Evolutionary conservation across 2,797 vertebrate species (phyloP), one percentile per base, ranked within the genome.

Genomic region (Heteromormyrus szaboi): DNA sequence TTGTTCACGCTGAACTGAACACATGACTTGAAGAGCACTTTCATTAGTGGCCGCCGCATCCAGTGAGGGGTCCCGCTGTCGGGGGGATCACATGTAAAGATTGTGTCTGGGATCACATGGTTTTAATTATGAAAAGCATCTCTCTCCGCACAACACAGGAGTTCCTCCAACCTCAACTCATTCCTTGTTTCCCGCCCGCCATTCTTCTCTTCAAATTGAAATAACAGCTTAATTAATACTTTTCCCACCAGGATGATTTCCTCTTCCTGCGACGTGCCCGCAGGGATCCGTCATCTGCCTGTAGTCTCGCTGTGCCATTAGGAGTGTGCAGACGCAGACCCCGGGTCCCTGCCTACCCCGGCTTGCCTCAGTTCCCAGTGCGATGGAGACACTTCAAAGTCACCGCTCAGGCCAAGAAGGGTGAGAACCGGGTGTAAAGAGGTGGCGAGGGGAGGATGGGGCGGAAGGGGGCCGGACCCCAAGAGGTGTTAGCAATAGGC

Each of bases 41-140:
- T 90, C 88, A 88, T 89, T 88, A 88, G 65, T 25, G 37, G 81
- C 12, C 48, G 79, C 50, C 0, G 17, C 46, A 50, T 89, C 81
- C 87, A 86, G 83, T 37, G 68, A 41, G 72, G 37, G 85, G 46
- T 50, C 53, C 50, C 33, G 56, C 25, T 79, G 85, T 79, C 59
- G 19, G 85, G 12, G 86, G 46, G 9, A 85, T 56, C 76, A 41
- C 68, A 54, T 86, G 25, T 48, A 51, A 84, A 65, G 68, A 62
- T 72, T 7, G 76, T 79, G 54, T 89, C 62, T 41, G 81, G 85
- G 29, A 81, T 89, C 85, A 87, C 85, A 89, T 89, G 88, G n/a
- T 89, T 88, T 88, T 88, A 90, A 89, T 90, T 90, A 86, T 7
- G 72, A 19, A 37, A 89, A 90, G 46, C 37, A 54, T 87, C 72